These are phyloP conservation scores for Microplitis manilae DNA, from an alignment of 2,888 invertebrate species.

Conservation along the genomic window DNA sequence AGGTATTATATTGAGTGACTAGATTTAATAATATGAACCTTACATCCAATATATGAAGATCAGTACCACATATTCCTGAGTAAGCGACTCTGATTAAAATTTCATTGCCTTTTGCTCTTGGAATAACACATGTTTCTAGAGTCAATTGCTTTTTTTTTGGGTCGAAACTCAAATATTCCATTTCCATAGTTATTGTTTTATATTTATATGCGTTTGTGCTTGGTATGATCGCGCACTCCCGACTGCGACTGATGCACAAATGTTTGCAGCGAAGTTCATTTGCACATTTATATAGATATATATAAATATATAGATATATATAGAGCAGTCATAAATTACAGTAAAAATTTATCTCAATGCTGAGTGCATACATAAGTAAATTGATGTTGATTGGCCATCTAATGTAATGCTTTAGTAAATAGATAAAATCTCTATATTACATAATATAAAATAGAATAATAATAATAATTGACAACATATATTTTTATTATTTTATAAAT, in stretches of 20 bases:
- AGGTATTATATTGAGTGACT: no score
- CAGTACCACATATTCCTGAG: constrained; percentile 82
- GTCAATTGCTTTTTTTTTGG: constrained; percentile 54
- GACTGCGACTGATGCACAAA: not conserved
- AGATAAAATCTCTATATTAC: not conserved
- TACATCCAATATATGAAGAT: constrained; percentile 81
- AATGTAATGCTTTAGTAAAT: not conserved
- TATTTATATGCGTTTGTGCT: not conserved
- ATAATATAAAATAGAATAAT: not conserved
- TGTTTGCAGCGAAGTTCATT: not conserved
- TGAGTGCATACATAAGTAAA: not conserved
- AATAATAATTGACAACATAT: not conserved
- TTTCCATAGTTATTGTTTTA: constrained; percentile 34
- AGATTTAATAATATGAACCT: constrained; percentile 37
- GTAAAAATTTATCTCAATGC: not conserved
- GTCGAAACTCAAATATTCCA: constrained; percentile 67
- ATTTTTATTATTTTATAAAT: no score
- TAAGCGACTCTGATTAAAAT: constrained; percentile 79
- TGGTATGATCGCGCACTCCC: not conserved
- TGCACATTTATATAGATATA: constrained; percentile 27
- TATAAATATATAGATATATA: constrained; percentile 35
- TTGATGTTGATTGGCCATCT: not conserved
- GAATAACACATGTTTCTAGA: constrained; percentile 56
- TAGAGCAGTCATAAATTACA: constrained; percentile 15
- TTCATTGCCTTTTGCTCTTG: constrained; percentile 69